These are phyloP conservation scores for Phymorhynchus buccinoides DNA, from an alignment of 1,140 invertebrate genomes.

Conservation along the genomic window DNA sequence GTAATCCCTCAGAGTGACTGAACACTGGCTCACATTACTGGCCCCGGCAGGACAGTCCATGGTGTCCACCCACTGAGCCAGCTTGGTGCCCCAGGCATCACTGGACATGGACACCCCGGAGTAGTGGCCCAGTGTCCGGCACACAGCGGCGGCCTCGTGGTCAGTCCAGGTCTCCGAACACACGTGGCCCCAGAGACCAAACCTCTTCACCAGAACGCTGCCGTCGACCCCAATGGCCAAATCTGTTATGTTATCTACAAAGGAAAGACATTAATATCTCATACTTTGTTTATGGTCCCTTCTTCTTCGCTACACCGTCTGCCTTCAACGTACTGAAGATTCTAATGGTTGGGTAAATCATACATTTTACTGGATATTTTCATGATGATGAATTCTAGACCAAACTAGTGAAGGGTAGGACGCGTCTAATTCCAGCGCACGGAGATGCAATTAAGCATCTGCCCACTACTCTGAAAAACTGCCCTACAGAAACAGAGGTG, in stretches of 20 bases:
- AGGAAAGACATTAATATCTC: too few species aligned
- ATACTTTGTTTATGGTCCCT: too few species aligned
- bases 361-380: too few species aligned
- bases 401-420: too few species aligned
- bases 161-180: not conserved
- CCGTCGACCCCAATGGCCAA: not conserved
- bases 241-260: not conserved
- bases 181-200: constrained; percentile 19
- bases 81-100: not conserved
- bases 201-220: not conserved
- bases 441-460: too few species aligned
- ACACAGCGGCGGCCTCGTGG: not conserved
- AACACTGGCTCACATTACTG: not conserved
- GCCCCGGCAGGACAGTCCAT: not conserved
- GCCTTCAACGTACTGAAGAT: too few species aligned
- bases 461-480: too few species aligned
- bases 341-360: too few species aligned
- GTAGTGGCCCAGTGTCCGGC: not conserved
- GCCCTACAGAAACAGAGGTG: too few species aligned
- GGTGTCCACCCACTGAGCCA: not conserved
- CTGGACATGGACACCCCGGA: not conserved
- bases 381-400: too few species aligned
- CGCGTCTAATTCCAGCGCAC: too few species aligned
- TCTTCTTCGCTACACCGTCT: too few species aligned
- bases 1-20: not conserved